Conservation (phyloP, 2,797 vertebrate species). For the Poeciliopsis infans region DNA sequence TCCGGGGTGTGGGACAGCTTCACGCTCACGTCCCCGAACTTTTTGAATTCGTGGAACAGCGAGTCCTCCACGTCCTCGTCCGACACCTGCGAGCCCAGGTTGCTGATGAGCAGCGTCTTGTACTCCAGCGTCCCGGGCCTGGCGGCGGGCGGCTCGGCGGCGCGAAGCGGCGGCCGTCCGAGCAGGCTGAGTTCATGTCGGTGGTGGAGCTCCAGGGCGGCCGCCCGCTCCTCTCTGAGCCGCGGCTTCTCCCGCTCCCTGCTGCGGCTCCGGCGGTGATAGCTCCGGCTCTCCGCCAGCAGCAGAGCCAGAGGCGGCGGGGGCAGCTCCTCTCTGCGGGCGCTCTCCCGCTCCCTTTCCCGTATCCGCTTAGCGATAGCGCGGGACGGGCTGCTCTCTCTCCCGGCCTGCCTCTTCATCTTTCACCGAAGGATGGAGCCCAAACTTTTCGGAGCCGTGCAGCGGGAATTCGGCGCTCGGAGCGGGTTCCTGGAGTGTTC, state of each 20-base stretch:
- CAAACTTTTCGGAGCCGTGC: conserved; percentile 73
- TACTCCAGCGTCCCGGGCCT: conserved; percentile 85
- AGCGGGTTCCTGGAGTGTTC: conserved; percentile 34
- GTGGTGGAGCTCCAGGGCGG: conserved; percentile 76
- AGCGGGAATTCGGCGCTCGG: conserved; percentile 52
- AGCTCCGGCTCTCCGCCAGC: conserved; percentile 78
- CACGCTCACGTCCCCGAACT: conserved; percentile 95
- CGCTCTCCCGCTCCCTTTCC: conserved; percentile 78
- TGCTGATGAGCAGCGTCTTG: conserved; percentile 95
- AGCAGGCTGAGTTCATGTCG: conserved; percentile 81
- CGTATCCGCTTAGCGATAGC: conserved; percentile 84
- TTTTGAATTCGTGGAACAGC: conserved; percentile 96
- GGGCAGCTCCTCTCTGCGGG: conserved; percentile 75
- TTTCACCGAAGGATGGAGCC: conserved; percentile 67
- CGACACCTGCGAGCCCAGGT: conserved; percentile 90
- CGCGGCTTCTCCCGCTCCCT: conserved; percentile 82
- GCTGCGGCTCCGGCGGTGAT: conserved; percentile 82
- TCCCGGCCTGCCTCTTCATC: conserved; percentile 95
- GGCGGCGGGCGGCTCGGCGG: conserved; percentile 59
- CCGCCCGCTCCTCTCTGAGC: conserved; percentile 72
- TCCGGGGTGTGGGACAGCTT: conserved; percentile 96
- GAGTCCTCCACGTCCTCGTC: conserved; percentile 95
- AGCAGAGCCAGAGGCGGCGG: conserved; percentile 77
- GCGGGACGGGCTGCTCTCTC: conserved; percentile 87
- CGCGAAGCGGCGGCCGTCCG: conserved; percentile 75